A percentile compares a stretch with the other conserved stretches of the same genome.
phyloP scores from a whole-genome alignment of 2,888 invertebrate species.

The Catocala sponsa region DNA sequence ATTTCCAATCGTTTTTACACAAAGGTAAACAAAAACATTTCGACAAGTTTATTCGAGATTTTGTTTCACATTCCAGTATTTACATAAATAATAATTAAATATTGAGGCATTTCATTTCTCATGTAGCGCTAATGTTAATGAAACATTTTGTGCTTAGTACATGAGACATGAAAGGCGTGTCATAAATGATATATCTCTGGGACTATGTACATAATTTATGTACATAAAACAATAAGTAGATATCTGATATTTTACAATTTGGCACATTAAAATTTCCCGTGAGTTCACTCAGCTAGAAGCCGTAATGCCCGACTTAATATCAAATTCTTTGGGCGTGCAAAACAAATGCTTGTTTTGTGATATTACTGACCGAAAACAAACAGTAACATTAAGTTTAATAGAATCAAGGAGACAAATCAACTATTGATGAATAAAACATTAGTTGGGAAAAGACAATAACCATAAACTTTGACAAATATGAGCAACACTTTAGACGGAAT shows the following conservation, averaged over 20 bases:
- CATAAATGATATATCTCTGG: slow-evolving; percentile 49
- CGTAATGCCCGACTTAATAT: slow-evolving; percentile 58
- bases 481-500: slow-evolving; percentile 38
- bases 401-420: slow-evolving; percentile 57
- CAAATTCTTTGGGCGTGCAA: slow-evolving; percentile 70
- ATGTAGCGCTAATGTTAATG: slow-evolving; percentile 27
- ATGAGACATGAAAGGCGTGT: slow-evolving; percentile 48
- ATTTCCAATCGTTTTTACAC: slow-evolving; percentile 34
- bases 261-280: slow-evolving; percentile 70
- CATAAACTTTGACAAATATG: slow-evolving; percentile 51
- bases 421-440: slow-evolving; percentile 44
- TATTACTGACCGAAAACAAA: slow-evolving; percentile 75
- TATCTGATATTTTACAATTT: slow-evolving; percentile 72
- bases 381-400: slow-evolving; percentile 68
- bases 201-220: slow-evolving; percentile 51
- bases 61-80: slow-evolving; percentile 48
- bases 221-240: slow-evolving; percentile 54
- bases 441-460: slow-evolving; percentile 45
- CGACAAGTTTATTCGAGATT: slow-evolving; percentile 45
- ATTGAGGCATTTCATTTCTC: slow-evolving; percentile 42
- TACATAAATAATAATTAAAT: slow-evolving; percentile 45
- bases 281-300: slow-evolving; percentile 47
- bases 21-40: slow-evolving; percentile 36
- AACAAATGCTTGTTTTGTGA: slow-evolving; percentile 57
- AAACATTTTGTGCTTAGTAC: slow-evolving; percentile 37